Base-by-base conservation (phyloP, 2,797 vertebrate species). In the Tauraco hartlaubi region DNA sequence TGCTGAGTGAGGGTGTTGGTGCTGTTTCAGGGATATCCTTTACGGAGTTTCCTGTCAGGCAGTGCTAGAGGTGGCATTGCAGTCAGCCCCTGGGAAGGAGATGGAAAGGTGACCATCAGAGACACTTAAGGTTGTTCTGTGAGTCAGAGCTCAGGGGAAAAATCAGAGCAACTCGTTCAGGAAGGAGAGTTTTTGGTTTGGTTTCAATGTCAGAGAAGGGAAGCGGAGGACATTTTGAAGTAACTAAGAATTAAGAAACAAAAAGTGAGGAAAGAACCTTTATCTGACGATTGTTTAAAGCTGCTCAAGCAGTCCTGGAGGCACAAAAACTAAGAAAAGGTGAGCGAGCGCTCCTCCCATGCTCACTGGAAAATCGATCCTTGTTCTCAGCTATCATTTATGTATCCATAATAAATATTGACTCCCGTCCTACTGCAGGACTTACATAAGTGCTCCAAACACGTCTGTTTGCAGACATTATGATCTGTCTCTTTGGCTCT, bases 361-460 rank as follows among this genome's bases (percentile, higher is more conserved):
- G 23, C 80, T 93, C 48, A 52, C 52, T 56, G 76, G 64, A 79
- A 92, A 88, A 72, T n/a, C 83, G 72, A 83, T 93, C 64, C n/a
- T 39, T 64, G 44, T 74, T 49, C 89, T 93, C 79, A 83, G 81
- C 64, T 62, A 88, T 87, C 74, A 71, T 85, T 95, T 86, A 94
- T 73, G 35, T 71, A 94, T 94, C 88, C 49, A 16, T 83, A 74
- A 74, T 88, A 83, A 94, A 88, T 94, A 97, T 72, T 91, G 89
- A 95, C 63, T 83, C 41, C 31, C 0, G 1, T 48, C 41, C 77
- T 88, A 80, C 95, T 6, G 0, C 5, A 91, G 56, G 93, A 48
- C 59, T 59, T 77, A 46, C 7, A 1, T 48, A 87, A 96, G 55
- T 93, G 91, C 49, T 90, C 79, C 46, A 56, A 80, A 74, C 69